Conservation (phyloP, 1,140 invertebrate species). For the Colletes latitarsis region DNA sequence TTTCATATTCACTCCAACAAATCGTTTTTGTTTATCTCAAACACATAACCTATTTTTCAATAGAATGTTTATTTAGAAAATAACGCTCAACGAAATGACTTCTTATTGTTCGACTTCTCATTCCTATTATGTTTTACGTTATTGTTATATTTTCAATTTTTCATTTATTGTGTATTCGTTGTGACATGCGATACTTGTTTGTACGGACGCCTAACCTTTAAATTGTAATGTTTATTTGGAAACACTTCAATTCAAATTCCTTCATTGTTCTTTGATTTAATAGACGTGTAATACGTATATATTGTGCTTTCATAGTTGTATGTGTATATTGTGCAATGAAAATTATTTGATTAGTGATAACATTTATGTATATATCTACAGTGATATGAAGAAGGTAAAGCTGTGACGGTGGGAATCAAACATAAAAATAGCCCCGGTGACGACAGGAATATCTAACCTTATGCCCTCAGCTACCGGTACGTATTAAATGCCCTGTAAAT, state of each 20-base stretch:
- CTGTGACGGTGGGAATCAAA: conserved; percentile 57
- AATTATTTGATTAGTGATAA: background rate
- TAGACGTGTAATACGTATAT: background rate
- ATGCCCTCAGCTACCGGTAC: conserved; percentile 68
- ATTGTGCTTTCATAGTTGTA: background rate
- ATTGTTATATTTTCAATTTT: background rate
- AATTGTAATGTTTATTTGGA: conserved; percentile 24
- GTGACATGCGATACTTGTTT: conserved; percentile 15
- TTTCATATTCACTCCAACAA: conserved; percentile 27
- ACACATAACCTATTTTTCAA: conserved; percentile 50
- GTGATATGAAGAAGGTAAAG: conserved; percentile 68
- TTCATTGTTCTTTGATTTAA: background rate
- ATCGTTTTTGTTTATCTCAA: conserved; percentile 54
- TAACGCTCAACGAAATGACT: background rate
- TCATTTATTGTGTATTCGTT: background rate
- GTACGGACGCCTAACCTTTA: conserved; percentile 30
- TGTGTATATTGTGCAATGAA: background rate
- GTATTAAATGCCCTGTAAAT: conserved; percentile 19
- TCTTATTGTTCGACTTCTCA: too few species aligned
- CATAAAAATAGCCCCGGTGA: conserved; percentile 51
- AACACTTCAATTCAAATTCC: background rate
- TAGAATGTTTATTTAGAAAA: background rate
- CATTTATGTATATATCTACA: conserved; percentile 38
- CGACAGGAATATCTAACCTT: conserved; percentile 56
- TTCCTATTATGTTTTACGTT: background rate